These are phyloP conservation scores for Halichondria panicea DNA, from an alignment of 37 sponge, comb jelly and placozoan species.

Conservation along the genomic window DNA sequence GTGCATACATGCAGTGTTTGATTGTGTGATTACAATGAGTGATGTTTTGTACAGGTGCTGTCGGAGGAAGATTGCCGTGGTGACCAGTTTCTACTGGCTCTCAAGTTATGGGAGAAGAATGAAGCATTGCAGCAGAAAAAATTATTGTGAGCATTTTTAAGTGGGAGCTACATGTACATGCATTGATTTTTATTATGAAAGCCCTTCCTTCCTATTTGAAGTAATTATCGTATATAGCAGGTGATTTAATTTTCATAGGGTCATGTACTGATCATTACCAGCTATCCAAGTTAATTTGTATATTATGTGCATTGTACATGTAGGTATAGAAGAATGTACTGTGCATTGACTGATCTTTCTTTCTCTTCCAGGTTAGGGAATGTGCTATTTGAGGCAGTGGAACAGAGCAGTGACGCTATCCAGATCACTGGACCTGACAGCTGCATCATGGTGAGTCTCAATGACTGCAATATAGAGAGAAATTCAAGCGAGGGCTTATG, in stretches of 20 bases:
- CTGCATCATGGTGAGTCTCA: constrained; percentile 41
- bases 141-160: constrained; percentile 34
- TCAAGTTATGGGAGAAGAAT: constrained; percentile 35
- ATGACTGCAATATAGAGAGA: background rate
- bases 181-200: too few species aligned
- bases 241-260: too few species aligned
- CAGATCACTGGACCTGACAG: constrained; percentile 47
- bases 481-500: background rate
- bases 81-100: background rate
- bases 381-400: constrained; percentile 57
- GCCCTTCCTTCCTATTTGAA: too few species aligned
- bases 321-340: background rate
- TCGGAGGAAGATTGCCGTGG: constrained; percentile 7
- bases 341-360: background rate
- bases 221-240: too few species aligned
- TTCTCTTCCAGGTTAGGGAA: constrained; percentile 38
- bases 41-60: constrained; percentile 2
- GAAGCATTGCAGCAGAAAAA: constrained; percentile 20
- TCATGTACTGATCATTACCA: too few species aligned
- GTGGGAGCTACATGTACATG: too few species aligned
- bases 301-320: background rate
- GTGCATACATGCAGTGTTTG: too few species aligned
- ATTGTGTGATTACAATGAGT: too few species aligned
- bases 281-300: too few species aligned
- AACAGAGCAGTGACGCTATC: constrained; percentile 58